Evolutionary conservation across 2,888 invertebrate genomes (phyloP).

Genomic region (Perizoma flavofasciatum): DNA sequence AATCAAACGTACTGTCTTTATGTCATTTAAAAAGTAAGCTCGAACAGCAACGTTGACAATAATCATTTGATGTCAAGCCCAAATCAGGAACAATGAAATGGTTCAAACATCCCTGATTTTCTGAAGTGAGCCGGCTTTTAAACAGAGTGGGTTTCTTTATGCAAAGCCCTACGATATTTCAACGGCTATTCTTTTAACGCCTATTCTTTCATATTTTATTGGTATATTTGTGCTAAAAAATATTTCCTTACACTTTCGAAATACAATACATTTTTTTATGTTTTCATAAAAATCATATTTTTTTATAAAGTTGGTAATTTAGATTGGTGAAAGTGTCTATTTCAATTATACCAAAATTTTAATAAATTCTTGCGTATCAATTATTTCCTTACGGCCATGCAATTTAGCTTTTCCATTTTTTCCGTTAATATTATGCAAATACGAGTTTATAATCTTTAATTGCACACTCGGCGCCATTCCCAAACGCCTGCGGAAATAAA

Average conservation of each 20-base stretch:
- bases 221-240: too few relatives aligned
- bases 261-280: too few relatives aligned
- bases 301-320: too few relatives aligned
- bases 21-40: conserved; percentile 32
- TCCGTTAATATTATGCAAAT: conserved; percentile 65
- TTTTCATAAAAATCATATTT: too few relatives aligned
- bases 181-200: too few relatives aligned
- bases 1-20: conserved; percentile 32
- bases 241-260: too few relatives aligned
- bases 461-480: conserved; percentile 51
- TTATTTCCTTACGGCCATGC: too few relatives aligned
- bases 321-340: too few relatives aligned
- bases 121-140: conserved; percentile 18
- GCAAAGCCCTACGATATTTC: background rate
- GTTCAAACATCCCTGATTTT: conserved; percentile 18
- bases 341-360: too few relatives aligned
- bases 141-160: conserved; percentile 18
- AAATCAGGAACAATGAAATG: conserved; percentile 26
- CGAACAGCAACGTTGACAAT: conserved; percentile 30
- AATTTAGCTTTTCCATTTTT: conserved; percentile 38
- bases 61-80: conserved; percentile 25
- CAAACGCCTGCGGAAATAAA: conserved; percentile 50
- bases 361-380: too few relatives aligned
- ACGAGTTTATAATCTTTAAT: conserved; percentile 66
- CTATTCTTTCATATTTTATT: too few relatives aligned